phyloP scores from a whole-genome alignment of 2,113 vertebrate genomes.

The Nibea albiflora region DNA sequence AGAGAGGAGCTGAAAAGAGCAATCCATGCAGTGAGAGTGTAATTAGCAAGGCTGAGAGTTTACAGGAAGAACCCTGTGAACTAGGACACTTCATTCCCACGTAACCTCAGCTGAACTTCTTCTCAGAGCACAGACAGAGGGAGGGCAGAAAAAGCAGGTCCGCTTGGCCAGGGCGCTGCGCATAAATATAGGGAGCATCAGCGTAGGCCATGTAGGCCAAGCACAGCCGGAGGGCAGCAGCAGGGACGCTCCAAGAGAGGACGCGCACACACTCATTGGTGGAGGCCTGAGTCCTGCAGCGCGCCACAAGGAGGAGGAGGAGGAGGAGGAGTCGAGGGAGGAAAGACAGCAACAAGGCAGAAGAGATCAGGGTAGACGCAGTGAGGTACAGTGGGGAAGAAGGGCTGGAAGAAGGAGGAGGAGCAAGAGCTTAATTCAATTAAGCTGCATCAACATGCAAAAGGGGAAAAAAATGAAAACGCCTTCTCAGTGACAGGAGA shows the following conservation, averaged over 20 bases:
- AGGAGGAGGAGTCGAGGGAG: not conserved
- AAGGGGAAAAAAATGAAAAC: not conserved
- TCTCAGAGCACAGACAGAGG: not conserved
- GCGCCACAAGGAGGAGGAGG: not conserved
- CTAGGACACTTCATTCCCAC: constrained; percentile 54
- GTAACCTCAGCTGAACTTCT: constrained; percentile 58
- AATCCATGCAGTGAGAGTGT: constrained; percentile 25
- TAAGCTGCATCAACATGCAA: constrained; percentile 32
- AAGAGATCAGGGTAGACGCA: constrained; percentile 1
- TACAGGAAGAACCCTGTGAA: constrained; percentile 61
- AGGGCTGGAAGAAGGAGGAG: not conserved
- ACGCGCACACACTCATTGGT: not conserved
- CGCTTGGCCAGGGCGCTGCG: constrained; percentile 1
- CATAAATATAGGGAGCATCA: constrained; percentile 52
- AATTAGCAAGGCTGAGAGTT: constrained; percentile 50
- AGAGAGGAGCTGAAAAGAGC: constrained; percentile 21
- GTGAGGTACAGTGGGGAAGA: not conserved
- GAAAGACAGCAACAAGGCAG: not conserved
- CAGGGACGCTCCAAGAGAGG: constrained; percentile 16
- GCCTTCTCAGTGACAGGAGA: not conserved
- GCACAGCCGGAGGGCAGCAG: constrained; percentile 30
- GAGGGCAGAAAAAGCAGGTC: not conserved
- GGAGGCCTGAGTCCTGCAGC: constrained; percentile 18
- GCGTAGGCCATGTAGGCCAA: constrained; percentile 38
- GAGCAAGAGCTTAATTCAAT: constrained; percentile 29